Base-by-base conservation (phyloP, 2,888 invertebrate genomes). In the Dasypogon diadema region DNA sequence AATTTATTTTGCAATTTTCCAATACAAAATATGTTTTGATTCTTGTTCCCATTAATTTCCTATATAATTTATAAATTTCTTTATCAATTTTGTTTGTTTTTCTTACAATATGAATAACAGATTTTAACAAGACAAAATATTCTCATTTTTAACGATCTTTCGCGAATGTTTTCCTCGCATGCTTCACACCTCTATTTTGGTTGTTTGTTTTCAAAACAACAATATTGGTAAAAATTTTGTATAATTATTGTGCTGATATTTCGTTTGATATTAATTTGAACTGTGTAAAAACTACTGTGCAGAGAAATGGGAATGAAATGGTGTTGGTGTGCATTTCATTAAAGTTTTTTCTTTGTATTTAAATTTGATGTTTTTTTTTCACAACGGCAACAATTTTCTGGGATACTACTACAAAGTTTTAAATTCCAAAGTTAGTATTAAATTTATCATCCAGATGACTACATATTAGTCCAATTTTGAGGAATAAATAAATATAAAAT, bases 21-120 rank as follows among this genome's bases (percentile, higher is more conserved):
- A 46, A 65, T 65, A 65, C 48, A 65, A 65, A 70, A 70, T 70
- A 70, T 70, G 70, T 70, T 51, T 70, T 70, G 70, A 70, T 70
- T 70, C 70, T 70, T 70, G 70, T 70, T 70, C 70, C 70, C 70
- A 65, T 22, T n/a, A 46, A 65, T 46, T 65, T 46, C 24, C 21
- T 65, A 22, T 65, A 24, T 5, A 16, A 18, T 58, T 30, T 14
- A 42, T 42, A 42, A 46, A 46, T 65, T 46, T 37, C 18, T 65
- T 46, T 63, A 21, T 55, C 18, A 63, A 21, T 46, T 26, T 26
- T 46, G 21, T 12, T 42, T 24, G 26, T 14, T 65, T 37, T 65
- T 37, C 46, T 46, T 65, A 46, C 46, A 48, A 65, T 24, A 48
- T 65, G 60, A 42, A 60, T 37, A 21, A 60, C 46, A 12, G 48